These are phyloP conservation scores for Eurois occulta DNA, from an alignment of 2,888 invertebrate species.

Conservation along the genomic window DNA sequence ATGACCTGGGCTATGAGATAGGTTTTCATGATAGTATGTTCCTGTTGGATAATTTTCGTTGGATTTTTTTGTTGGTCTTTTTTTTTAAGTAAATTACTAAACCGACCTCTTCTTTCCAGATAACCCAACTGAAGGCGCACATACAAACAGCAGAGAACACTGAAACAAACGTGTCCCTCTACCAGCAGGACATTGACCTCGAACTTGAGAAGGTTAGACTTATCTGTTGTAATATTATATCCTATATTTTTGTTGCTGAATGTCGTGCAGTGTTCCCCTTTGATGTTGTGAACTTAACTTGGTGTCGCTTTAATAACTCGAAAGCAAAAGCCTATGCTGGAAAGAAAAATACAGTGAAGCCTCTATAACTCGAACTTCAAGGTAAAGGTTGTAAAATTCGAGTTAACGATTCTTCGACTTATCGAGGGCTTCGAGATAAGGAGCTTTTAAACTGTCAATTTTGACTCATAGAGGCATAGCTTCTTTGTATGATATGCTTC, in stretches of 20 bases:
- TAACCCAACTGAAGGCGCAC: constrained; percentile 89
- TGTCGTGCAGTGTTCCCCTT: constrained; percentile 52
- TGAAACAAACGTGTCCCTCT: constrained; percentile 85
- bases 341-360: neutral
- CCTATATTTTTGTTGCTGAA: constrained; percentile 23
- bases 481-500: no score
- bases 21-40: no score
- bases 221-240: neutral
- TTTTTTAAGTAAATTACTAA: no score
- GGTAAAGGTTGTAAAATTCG: no score
- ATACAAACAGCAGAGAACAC: constrained; percentile 86
- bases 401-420: no score
- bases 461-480: no score
- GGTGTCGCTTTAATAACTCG: constrained; percentile 58
- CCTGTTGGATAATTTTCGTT: no score
- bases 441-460: no score
- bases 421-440: no score
- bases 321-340: constrained; percentile 5
- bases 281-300: constrained; percentile 57
- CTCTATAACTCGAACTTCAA: no score
- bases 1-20: neutral
- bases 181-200: constrained; percentile 90
- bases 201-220: constrained; percentile 87
- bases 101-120: constrained; percentile 70
- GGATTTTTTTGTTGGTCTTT: no score